Conservation (phyloP, 2,888 invertebrate genomes). For the Lutraria lutraria region DNA sequence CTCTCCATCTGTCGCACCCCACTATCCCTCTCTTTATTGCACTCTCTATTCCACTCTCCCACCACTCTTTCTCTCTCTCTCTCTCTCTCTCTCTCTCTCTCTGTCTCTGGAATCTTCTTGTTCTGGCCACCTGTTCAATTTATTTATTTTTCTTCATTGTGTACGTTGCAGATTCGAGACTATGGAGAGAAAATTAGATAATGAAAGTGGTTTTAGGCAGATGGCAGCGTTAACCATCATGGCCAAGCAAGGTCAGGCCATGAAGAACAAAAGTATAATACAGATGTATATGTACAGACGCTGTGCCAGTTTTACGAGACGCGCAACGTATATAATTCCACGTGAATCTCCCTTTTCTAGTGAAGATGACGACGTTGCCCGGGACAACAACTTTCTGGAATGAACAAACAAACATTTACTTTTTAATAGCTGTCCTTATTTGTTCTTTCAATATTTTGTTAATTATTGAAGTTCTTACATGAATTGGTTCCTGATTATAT, state of each 20-base stretch:
- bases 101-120: no score
- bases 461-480: no score
- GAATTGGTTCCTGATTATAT: no score
- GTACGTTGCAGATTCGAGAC: constrained; percentile 4
- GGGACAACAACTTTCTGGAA: background rate
- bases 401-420: background rate
- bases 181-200: background rate
- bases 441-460: no score
- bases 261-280: background rate
- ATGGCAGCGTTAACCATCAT: background rate
- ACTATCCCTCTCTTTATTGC: no score
- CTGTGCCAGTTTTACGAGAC: background rate
- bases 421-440: no score
- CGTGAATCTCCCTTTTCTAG: background rate
- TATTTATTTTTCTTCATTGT: no score
- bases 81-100: no score
- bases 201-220: constrained; percentile 1
- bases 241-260: constrained; percentile 12
- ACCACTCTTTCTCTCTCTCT: no score
- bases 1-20: no score
- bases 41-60: no score
- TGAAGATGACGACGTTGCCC: background rate
- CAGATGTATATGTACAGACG: background rate
- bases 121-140: no score
- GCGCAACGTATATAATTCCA: background rate